These are phyloP conservation scores for Poeciliopsis occidentalis DNA, from an alignment of 2,113 vertebrate genomes.

Conservation along the genomic window DNA sequence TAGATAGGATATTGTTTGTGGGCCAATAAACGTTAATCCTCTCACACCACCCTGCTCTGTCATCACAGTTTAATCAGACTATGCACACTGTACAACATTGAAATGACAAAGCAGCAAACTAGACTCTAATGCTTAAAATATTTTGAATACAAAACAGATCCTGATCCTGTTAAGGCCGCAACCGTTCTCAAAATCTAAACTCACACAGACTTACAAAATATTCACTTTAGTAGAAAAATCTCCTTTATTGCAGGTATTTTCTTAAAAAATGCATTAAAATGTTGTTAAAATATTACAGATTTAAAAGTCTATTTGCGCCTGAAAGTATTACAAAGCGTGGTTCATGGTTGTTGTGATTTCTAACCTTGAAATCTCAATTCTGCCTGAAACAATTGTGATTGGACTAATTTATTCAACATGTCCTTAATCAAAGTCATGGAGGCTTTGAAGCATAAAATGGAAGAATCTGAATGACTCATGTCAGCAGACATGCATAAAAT, in stretches of 20 bases:
- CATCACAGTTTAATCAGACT: constrained; percentile 74
- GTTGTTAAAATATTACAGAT: no score
- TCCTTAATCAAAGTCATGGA: neutral
- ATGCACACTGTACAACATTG: neutral
- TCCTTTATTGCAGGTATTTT: neutral
- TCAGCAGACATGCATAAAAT: constrained; percentile 11
- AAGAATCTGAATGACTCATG: neutral
- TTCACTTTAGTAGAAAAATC: neutral
- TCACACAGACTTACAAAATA: neutral
- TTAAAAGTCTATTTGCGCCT: neutral
- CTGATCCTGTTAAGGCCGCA: neutral
- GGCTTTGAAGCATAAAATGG: neutral
- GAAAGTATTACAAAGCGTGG: neutral
- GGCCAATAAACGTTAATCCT: constrained; percentile 35
- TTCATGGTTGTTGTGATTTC: neutral
- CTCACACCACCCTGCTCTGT: constrained; percentile 54
- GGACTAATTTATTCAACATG: neutral
- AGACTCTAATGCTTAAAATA: constrained; percentile 22
- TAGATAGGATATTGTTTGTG: constrained; percentile 49
- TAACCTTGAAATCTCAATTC: neutral
- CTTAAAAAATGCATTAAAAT: no score
- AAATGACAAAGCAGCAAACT: constrained; percentile 30
- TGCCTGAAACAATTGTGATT: neutral
- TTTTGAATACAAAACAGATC: constrained; percentile 11
- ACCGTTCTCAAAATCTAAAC: neutral